A percentile compares a stretch with the other conserved stretches of the same genome.
phyloP scores from a whole-genome alignment of 2,797 vertebrate species.

The Anisognathus igniventris region DNA sequence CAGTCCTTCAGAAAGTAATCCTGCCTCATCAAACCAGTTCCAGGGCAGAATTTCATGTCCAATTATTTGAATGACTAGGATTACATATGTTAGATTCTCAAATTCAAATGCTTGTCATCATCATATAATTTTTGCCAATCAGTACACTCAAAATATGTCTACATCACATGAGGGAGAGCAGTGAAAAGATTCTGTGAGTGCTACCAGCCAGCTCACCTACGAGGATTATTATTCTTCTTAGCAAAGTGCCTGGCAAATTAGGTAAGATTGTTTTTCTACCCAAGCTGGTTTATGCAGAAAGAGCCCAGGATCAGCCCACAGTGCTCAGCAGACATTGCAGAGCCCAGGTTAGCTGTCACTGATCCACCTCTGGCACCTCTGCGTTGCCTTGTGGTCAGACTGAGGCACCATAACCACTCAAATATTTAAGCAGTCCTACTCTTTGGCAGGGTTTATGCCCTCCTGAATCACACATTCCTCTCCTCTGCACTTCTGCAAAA shows the following conservation, averaged over 20 bases:
- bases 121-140: neutral
- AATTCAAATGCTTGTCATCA: neutral
- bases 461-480: neutral
- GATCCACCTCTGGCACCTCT: neutral
- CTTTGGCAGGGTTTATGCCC: neutral
- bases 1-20: neutral
- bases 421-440: neutral
- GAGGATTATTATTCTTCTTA: neutral
- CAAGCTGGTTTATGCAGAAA: neutral
- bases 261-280: neutral
- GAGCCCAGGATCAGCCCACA: neutral
- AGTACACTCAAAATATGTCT: neutral
- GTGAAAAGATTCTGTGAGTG: neutral
- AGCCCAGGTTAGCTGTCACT: neutral
- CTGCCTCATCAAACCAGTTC: slow-evolving; percentile 1
- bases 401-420: neutral
- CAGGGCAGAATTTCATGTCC: neutral
- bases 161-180: neutral
- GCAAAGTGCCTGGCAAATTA: neutral
- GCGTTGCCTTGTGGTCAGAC: neutral
- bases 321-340: neutral
- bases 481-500: neutral
- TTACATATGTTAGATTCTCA: neutral
- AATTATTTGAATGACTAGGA: slow-evolving; percentile 10
- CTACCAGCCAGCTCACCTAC: neutral